Base-by-base conservation (phyloP, 1,140 invertebrate species). In the Lordiphosa clarofinis region DNA sequence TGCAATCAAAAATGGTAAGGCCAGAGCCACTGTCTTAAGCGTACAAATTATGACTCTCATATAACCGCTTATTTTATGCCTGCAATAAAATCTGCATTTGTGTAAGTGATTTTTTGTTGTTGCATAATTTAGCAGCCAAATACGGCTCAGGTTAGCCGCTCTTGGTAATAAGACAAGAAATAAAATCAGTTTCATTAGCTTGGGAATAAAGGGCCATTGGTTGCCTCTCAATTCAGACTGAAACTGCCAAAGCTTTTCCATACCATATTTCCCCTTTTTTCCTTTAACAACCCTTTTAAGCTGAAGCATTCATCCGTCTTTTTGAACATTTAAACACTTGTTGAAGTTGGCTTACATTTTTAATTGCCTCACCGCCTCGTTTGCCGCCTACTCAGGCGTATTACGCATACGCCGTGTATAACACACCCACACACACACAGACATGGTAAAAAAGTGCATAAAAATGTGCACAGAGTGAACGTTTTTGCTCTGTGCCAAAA, bases 341-440 rank as follows among this genome's bases (percentile, higher is more conserved):
- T 78, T 76, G 73, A 59, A 59, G 63, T 44, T 63, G 60, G 37
- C 47, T 64, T 50, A 43, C 42, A 46, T 57, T 68, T 73, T 76
- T 68, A 76, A 78, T 78, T 75, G 54, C 74, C 64, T 57, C 44
- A 72, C 59, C 63, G 62, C 53, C 60, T 54, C 55, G 53, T 55
- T 68, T 53, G 43, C 35, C 63, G 49, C 63, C 64, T 56, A 47
- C 63, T 67, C 54, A 68, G 54, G 42, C 50, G 65, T 53, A 60
- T 68, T 68, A 68, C 62, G 53, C 64, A 57, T 55, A 47, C 21
- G 54, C 15, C 46, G 50, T 21, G 13, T 33, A 35, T 13, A 7
- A 12, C 7, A n/a, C n/a, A n/a, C n/a, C n/a, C n/a, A n/a, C n/a
- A n/a, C n/a, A n/a, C n/a, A 55, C 10, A 33, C 39, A 54, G 28